A percentile compares a stretch with the other conserved stretches of the same genome.
These are phyloP conservation scores for Otocyon megalotis DNA, from an alignment of 2,113 vertebrate genomes.

Conservation along the genomic window DNA sequence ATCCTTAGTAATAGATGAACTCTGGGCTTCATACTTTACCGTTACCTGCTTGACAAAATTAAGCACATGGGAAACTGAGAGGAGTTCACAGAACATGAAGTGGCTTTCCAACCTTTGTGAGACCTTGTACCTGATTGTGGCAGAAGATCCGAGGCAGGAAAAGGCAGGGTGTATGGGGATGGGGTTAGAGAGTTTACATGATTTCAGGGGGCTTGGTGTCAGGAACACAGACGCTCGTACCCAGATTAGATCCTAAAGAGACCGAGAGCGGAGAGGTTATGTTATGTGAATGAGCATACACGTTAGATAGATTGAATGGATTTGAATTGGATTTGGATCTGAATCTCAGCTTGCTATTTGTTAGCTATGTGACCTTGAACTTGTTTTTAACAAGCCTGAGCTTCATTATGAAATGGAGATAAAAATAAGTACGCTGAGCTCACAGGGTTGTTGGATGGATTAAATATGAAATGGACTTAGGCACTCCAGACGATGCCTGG, in stretches of 20 bases:
- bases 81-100: neutral
- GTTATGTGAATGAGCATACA: neutral
- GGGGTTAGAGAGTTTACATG: neutral
- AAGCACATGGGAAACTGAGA: neutral
- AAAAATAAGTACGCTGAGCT: neutral
- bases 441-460: neutral
- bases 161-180: neutral
- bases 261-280: neutral
- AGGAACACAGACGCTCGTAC: neutral
- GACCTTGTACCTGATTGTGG: neutral
- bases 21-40: neutral
- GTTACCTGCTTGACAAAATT: constrained; percentile 31
- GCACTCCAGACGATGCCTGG: neutral
- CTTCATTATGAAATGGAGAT: neutral
- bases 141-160: neutral
- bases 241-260: neutral
- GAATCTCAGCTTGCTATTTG: neutral
- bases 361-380: neutral
- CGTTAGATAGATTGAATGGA: neutral
- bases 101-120: neutral
- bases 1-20: neutral
- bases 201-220: neutral
- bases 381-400: neutral
- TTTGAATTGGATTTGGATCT: neutral
- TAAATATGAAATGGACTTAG: neutral